Evolutionary conservation across 2,113 vertebrate species (phyloP).

Genomic region (Trogon melanurus): DNA sequence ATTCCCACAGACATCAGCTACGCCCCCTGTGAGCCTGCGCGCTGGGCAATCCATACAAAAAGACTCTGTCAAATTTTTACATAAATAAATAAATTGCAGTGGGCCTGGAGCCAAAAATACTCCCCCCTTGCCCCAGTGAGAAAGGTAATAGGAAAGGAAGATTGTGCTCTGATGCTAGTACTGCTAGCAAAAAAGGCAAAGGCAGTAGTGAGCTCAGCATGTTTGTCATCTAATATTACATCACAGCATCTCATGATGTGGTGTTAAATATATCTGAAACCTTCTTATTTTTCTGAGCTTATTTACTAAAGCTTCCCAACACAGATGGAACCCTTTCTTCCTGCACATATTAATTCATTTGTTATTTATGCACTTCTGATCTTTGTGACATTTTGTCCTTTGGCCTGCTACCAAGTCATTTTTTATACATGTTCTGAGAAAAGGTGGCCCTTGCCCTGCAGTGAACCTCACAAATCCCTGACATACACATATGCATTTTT

Average conservation of each 20-base stretch:
- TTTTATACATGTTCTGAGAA: constrained; percentile 74
- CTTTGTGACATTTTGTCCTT: constrained; percentile 69
- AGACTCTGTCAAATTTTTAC: neutral
- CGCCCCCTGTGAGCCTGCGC: neutral
- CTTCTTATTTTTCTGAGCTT: constrained; percentile 47
- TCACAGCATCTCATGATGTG: constrained; percentile 4
- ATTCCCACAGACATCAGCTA: neutral
- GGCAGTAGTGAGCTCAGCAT: neutral
- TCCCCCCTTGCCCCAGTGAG: neutral
- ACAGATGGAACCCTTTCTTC: constrained; percentile 73
- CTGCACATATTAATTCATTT: constrained; percentile 72
- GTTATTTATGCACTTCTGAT: constrained; percentile 73
- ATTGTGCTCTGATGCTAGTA: neutral
- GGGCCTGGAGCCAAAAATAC: constrained; percentile 25
- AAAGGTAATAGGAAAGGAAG: neutral
- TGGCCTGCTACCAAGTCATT: constrained; percentile 71
- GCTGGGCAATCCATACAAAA: neutral
- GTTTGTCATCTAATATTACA: constrained; percentile 29
- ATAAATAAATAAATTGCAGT: constrained; percentile 10
- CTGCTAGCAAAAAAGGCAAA: neutral
- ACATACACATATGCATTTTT: constrained; percentile 73
- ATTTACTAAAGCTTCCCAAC: constrained; percentile 63
- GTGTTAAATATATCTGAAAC: constrained; percentile 57
- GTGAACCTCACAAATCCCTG: constrained; percentile 68
- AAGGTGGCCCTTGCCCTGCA: constrained; percentile 73